Evolutionary conservation across 2,797 vertebrate genomes (phyloP).

Genomic region (Toxotes lorentzi): DNA sequence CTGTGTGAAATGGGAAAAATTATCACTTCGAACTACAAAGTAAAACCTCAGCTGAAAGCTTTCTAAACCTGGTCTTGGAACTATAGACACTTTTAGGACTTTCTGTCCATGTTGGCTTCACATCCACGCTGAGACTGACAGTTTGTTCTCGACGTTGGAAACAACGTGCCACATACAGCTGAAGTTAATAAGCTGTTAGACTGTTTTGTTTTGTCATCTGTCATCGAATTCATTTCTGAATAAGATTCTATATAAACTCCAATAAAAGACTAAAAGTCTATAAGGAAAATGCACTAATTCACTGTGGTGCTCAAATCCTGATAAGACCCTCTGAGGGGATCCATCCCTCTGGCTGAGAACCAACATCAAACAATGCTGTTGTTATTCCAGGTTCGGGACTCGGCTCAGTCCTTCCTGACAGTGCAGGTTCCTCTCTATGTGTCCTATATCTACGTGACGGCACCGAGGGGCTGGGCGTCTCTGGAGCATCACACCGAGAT

Average conservation of each 20-base stretch:
- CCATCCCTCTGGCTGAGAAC: neutral
- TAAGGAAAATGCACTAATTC: neutral
- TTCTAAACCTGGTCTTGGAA: too few relatives aligned
- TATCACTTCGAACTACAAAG: too few relatives aligned
- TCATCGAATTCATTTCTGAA: too few relatives aligned
- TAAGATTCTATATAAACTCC: neutral
- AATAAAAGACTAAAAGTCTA: neutral
- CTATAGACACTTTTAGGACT: too few relatives aligned
- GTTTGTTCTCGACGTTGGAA: too few relatives aligned
- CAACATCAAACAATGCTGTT: neutral
- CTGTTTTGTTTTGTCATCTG: neutral
- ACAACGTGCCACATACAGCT: too few relatives aligned
- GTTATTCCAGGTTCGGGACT: conserved; percentile 92
- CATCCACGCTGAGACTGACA: too few relatives aligned
- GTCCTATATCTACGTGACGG: conserved; percentile 97
- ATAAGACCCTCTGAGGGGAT: neutral
- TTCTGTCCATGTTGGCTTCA: too few relatives aligned
- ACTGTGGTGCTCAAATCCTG: too few relatives aligned
- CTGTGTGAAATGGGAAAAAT: too few relatives aligned
- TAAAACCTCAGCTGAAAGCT: too few relatives aligned
- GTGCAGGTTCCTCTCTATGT: conserved; percentile 96
- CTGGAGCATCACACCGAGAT: conserved; percentile 99
- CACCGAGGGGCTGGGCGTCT: conserved; percentile 96
- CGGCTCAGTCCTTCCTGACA: conserved; percentile 97
- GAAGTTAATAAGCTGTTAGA: neutral